Evolutionary conservation across 1,140 invertebrate genomes (phyloP).

Genomic region (Conus betulinus): DNA sequence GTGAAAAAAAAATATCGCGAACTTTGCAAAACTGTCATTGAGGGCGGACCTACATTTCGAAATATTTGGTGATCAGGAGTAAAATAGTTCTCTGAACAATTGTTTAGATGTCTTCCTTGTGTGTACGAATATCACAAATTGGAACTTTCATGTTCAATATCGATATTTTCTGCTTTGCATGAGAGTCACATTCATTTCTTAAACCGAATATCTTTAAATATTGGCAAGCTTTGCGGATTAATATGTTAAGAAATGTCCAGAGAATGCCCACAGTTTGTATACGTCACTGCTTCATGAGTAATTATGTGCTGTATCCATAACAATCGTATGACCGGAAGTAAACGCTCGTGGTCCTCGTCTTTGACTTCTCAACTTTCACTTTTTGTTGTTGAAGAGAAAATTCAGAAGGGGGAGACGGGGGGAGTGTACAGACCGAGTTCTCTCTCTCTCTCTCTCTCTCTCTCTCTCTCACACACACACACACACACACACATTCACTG

Average conservation of each 20-base stretch:
- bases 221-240: conserved; percentile 21
- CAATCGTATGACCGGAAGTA: conserved; percentile 27
- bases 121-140: neutral
- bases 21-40: conserved; percentile 45
- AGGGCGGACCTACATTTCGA: conserved; percentile 44
- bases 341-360: neutral
- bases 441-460: too few species aligned
- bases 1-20: conserved; percentile 22
- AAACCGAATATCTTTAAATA: neutral
- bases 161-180: neutral
- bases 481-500: neutral
- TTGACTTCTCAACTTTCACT: neutral
- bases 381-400: neutral
- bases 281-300: conserved; percentile 37
- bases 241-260: conserved; percentile 16
- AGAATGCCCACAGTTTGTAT: neutral
- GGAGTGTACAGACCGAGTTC: too few species aligned
- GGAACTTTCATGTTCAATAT: neutral
- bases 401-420: too few species aligned
- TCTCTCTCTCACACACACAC: too few species aligned
- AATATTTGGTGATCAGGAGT: neutral
- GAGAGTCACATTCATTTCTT: neutral
- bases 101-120: neutral
- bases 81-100: neutral
- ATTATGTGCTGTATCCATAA: conserved; percentile 32